These are phyloP conservation scores for Propsilocerus akamusi DNA, from an alignment of 1,140 invertebrate genomes.

Conservation along the genomic window DNA sequence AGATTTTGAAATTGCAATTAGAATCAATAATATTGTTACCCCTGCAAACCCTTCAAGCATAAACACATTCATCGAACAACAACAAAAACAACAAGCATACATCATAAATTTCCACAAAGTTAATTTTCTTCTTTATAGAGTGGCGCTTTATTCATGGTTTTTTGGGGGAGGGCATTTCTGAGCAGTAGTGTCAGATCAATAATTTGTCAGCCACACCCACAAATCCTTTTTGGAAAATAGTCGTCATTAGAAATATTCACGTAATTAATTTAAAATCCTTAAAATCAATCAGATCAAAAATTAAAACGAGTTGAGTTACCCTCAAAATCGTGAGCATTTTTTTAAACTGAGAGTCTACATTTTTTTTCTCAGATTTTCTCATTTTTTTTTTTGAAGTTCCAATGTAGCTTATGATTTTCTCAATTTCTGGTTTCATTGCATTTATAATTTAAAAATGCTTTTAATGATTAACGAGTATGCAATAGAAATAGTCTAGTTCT, in stretches of 20 bases:
- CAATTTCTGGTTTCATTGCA: no score
- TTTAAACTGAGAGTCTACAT: neutral
- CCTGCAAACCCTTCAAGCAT: neutral
- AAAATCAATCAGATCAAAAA: neutral
- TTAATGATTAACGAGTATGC: no score
- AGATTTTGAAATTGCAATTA: neutral
- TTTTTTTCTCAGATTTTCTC: slow-evolving; percentile 1
- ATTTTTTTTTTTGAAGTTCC: neutral
- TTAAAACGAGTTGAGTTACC: neutral
- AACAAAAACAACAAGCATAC: neutral
- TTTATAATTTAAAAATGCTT: no score
- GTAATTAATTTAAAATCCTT: neutral
- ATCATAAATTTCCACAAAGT: slow-evolving; percentile 4
- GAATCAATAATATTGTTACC: neutral
- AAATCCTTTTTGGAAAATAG: neutral
- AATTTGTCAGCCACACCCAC: slow-evolving; percentile 2
- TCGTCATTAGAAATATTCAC: neutral
- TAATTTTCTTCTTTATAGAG: slow-evolving; percentile 3
- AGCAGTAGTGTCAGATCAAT: neutral
- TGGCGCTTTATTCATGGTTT: neutral
- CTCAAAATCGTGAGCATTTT: neutral
- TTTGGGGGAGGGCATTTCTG: neutral
- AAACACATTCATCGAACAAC: neutral
- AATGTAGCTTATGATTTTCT: neutral
- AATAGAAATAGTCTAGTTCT: no score